Evolutionary conservation across 2,113 vertebrate species (phyloP).

Genomic region (Thamnophis sirtalis): DNA sequence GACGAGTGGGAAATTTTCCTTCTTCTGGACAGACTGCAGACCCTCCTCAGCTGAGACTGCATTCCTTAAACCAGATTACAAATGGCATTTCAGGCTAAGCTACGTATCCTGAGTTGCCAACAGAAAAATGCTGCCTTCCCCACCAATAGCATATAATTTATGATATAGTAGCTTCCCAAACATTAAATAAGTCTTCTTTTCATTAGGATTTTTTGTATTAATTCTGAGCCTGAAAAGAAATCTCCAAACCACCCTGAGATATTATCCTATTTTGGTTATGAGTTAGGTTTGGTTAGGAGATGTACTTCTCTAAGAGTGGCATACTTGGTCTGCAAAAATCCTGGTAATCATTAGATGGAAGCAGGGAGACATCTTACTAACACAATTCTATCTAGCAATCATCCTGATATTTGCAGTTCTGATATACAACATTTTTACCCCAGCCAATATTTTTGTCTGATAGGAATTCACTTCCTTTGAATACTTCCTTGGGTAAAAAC

Average conservation of each 20-base stretch:
- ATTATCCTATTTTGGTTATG: background rate
- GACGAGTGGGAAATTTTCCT: background rate
- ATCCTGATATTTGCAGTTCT: background rate
- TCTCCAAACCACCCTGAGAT: background rate
- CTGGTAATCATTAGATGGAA: background rate
- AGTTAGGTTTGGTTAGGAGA: background rate
- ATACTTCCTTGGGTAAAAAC: background rate
- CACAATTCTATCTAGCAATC: background rate
- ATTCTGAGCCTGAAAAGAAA: background rate
- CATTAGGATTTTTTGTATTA: background rate
- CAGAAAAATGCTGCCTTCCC: background rate
- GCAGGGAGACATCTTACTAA: background rate
- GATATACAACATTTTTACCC: background rate
- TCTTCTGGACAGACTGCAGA: background rate
- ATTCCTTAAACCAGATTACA: background rate
- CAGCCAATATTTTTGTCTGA: too few species aligned
- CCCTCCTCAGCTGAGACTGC: background rate
- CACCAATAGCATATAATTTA: background rate
- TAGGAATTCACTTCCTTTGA: background rate
- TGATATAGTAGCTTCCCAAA: background rate
- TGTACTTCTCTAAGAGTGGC: background rate
- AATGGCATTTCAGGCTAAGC: background rate
- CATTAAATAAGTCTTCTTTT: background rate
- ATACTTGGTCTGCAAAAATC: background rate
- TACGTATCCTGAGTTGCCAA: background rate